Conservation (phyloP, 2,113 vertebrate genomes). For the Pionites leucogaster region DNA sequence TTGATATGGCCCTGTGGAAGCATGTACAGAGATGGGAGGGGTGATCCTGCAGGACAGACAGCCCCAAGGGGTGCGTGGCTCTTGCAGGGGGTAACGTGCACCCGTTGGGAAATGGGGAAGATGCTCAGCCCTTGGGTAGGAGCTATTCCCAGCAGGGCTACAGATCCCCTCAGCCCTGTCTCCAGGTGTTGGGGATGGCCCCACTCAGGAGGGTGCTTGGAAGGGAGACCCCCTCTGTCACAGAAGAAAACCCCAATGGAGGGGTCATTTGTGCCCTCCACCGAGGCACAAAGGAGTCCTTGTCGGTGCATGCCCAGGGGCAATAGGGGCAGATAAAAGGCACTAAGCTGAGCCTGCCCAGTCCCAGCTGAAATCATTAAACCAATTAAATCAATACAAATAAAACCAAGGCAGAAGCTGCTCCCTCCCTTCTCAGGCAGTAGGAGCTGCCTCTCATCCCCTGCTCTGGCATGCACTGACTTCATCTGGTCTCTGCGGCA, state of each 20-base stretch:
- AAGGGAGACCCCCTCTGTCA: not conserved
- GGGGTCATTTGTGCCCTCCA: not conserved
- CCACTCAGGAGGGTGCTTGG: not conserved
- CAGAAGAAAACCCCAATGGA: not conserved
- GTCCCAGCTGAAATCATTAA: conserved; percentile 34
- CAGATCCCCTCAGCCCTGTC: rapidly evolving
- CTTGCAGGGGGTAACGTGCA: not conserved
- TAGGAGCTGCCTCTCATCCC: rapidly evolving
- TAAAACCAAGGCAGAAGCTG: not conserved
- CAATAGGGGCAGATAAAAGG: not conserved
- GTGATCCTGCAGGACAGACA: rapidly evolving
- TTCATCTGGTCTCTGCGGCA: not conserved
- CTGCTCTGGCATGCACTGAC: not conserved
- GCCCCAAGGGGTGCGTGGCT: rapidly evolving
- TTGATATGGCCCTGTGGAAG: not conserved
- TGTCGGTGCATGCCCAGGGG: rapidly evolving
- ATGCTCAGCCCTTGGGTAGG: rapidly evolving
- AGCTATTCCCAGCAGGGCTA: rapidly evolving
- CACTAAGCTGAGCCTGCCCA: not conserved
- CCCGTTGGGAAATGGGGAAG: rapidly evolving
- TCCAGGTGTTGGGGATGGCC: rapidly evolving
- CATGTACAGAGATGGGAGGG: rapidly evolving
- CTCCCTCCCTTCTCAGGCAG: not conserved
- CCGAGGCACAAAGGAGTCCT: not conserved
- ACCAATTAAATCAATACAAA: conserved; percentile 27